Evolutionary conservation across 2,113 vertebrate species (phyloP), one percentile per base, ranked within the genome.

Genomic region (Alectura lathami): DNA sequence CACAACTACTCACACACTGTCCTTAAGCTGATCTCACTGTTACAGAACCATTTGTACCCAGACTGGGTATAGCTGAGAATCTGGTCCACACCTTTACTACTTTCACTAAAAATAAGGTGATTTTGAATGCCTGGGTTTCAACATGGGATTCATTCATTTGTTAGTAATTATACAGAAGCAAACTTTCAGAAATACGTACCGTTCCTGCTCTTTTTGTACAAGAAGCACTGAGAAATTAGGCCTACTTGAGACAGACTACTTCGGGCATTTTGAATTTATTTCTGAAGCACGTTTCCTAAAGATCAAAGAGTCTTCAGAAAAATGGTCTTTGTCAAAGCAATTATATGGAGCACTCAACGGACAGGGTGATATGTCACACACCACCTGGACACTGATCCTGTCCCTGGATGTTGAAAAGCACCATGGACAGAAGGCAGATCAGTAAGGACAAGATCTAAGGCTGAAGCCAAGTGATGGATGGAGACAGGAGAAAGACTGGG

Each of bases 321-420:
- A 56, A 15, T 2, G 3, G 21, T 32, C 42, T 78, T 54, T 63
- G 21, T 45, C n/a, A 56, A 54, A 60, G 26, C 54, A 76, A 50
- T 22, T n/a, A 48, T 11, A 13, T 32, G 38, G 45, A 13, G 29
- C 11, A 29, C 29, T 1, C 45, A 54, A 72, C 9, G 11, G 59
- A 30, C 2, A 3, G 11, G 5, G 17, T 36, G 8, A 1, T 56
- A 20, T 3, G 17, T 17, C 4, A 45, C 32, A 34, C 6, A 62
- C 8, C 29, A 51, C 3, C 1, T 1, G 43, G 36, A 34, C n/a
- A 17, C 47, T 75, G 34, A 36, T 4, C 16, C 38, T 4, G 2
- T 79, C 38, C 34, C 20, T 3, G 27, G 5, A 79, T 23, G 23
- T 17, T 11, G 50, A 11, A 14, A 76, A 83, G 22, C 4, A 38